These are phyloP conservation scores for Catocala fraxini DNA, from an alignment of 2,888 invertebrate species.

Conservation along the genomic window DNA sequence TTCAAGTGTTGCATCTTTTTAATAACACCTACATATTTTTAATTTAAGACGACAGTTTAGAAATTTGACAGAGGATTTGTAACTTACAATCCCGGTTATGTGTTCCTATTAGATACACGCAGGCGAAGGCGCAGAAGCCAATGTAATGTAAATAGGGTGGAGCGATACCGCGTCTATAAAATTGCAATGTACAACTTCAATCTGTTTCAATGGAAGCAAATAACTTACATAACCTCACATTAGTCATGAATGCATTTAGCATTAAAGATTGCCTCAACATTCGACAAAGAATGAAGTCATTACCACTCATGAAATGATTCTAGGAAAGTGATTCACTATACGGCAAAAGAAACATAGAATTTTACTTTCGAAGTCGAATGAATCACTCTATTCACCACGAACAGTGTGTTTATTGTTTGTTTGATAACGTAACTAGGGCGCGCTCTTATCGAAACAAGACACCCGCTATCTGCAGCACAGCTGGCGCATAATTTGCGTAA, in stretches of 20 bases:
- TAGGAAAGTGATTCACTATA: conserved; percentile 40
- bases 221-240: conserved; percentile 18
- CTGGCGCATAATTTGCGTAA: conserved; percentile 48
- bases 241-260: conserved; percentile 23
- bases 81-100: too few relatives aligned
- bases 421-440: conserved; percentile 54
- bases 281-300: conserved; percentile 37
- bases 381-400: conserved; percentile 28
- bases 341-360: conserved; percentile 15
- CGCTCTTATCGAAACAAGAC: conserved; percentile 52
- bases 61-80: too few relatives aligned
- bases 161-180: too few relatives aligned
- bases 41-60: too few relatives aligned
- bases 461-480: conserved; percentile 50
- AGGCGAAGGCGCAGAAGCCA: too few relatives aligned
- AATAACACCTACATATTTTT: too few relatives aligned
- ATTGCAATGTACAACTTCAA: too few relatives aligned
- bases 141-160: too few relatives aligned
- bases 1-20: too few relatives aligned
- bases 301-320: conserved; percentile 23
- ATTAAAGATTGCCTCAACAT: conserved; percentile 16
- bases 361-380: conserved; percentile 39
- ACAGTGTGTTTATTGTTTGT: conserved; percentile 35
- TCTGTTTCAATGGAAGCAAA: not conserved
- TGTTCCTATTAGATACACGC: too few relatives aligned